Evolutionary conservation across 2,888 invertebrate species (phyloP), one percentile per base, ranked within the genome.

Genomic region (Dolichopus griseipennis): DNA sequence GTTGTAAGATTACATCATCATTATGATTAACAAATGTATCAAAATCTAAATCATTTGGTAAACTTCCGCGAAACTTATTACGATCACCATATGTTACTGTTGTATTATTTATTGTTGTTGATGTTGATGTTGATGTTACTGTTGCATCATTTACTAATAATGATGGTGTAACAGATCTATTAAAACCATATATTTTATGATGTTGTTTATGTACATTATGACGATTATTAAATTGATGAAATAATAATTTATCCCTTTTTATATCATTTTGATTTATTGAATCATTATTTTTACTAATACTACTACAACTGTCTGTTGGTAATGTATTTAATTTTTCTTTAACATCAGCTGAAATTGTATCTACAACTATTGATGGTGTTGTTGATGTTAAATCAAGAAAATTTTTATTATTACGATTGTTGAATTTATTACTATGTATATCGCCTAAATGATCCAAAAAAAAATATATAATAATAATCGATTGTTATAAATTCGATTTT

Each of bases 11-110:
- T 62, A 22, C 12, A 61, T 68, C 67, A 64, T 65, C 67, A 61
- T 66, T 66, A 63, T 68, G 67, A 69, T 64, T 64, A 33, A 64
- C 37, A 64, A 64, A 64, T 5, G 33, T 64, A 64, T 73, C 73
- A 20, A 68, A 66, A 69, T 73, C 73, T 67, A 73, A 69, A 69
- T 73, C 71, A 71, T 73, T 73, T 41, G 73, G 73, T 62, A 73
- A 67, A 70, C 73, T 73, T 37, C 73, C 73, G 69, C 71, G 72
- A 66, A 73, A 70, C 68, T 73, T 73, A 66, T 73, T 73, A 41
- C 72, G 69, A 68, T 73, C 72, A 62, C 71, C 71, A 68, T 67
- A 71, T 37, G 69, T 69, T 22, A 71, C 70, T 65, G 65, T 69
- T 63, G 64, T 41, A 9, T 67, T 65, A 52, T 65, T 66, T 66